Percentiles rank a stretch among this genome's conserved stretches.
These are phyloP conservation scores for Phataginus tricuspis DNA, from an alignment of 2,797 vertebrate genomes.

Conservation along the genomic window DNA sequence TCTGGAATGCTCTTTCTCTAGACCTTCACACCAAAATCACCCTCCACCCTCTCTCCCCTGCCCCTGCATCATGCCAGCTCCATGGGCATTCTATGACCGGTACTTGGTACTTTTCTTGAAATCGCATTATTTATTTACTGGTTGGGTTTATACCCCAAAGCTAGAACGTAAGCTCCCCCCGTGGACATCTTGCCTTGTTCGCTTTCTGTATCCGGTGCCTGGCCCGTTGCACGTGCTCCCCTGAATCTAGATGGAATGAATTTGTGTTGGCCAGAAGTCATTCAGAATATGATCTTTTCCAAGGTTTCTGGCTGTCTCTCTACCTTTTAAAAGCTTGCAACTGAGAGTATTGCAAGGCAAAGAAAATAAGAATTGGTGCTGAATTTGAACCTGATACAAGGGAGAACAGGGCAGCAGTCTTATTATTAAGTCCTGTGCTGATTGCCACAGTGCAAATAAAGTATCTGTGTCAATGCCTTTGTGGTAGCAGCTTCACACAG, in stretches of 20 bases:
- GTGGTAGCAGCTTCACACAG: neutral
- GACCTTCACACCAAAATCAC: too few species aligned
- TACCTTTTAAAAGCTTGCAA: neutral
- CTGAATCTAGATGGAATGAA: neutral
- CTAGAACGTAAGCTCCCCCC: neutral
- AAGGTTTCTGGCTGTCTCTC: neutral
- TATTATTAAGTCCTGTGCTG: too few species aligned
- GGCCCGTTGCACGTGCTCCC: fast-evolving
- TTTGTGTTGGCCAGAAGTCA: too few species aligned
- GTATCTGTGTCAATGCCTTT: fast-evolving
- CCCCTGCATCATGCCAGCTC: neutral
- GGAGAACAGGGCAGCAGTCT: neutral
- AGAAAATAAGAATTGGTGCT: too few species aligned
- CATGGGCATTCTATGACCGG: fast-evolving
- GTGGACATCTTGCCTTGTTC: fast-evolving
- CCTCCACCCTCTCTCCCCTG: fast-evolving
- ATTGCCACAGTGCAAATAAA: neutral
- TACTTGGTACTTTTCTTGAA: neutral
- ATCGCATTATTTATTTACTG: fast-evolving
- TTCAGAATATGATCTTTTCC: neutral
- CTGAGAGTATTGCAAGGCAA: neutral
- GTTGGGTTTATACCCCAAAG: too few species aligned
- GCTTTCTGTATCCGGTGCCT: neutral
- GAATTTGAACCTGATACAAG: fast-evolving
- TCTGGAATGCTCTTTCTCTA: neutral